Conservation (phyloP, 2,888 invertebrate species). For the Sturmia bella region DNA sequence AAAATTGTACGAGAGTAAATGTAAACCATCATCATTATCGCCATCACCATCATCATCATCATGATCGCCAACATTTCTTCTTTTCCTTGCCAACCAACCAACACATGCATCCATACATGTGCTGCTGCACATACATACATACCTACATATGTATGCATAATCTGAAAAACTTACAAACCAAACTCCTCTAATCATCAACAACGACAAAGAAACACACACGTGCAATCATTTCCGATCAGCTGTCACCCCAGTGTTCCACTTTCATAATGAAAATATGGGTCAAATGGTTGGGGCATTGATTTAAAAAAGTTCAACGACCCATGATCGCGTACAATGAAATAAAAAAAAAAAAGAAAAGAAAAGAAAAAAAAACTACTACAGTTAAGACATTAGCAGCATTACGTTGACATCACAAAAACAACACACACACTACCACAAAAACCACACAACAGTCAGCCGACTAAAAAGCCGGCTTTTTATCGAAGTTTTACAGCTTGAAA, state of each 20-base stretch:
- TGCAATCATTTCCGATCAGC: slow-evolving; percentile 75
- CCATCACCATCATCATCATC: slow-evolving; percentile 33
- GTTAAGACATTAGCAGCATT: slow-evolving; percentile 49
- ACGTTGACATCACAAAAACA: slow-evolving; percentile 62
- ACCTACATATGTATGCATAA: slow-evolving; percentile 41
- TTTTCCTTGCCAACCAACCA: slow-evolving; percentile 31
- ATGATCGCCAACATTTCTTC: slow-evolving; percentile 39
- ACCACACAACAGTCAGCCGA: slow-evolving; percentile 35
- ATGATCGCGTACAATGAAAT: slow-evolving; percentile 59
- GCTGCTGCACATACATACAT: not conserved
- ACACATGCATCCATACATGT: slow-evolving; percentile 16
- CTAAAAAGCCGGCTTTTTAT: slow-evolving; percentile 65
- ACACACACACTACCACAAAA: slow-evolving; percentile 47
- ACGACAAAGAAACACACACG: slow-evolving; percentile 57
- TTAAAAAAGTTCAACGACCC: slow-evolving; percentile 75
- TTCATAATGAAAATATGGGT: slow-evolving; percentile 78
- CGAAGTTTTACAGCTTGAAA: slow-evolving; percentile 58
- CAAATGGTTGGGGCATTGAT: slow-evolving; percentile 77
- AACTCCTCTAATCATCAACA: slow-evolving; percentile 64
- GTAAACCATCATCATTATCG: slow-evolving; percentile 51
- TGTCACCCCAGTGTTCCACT: slow-evolving; percentile 80
- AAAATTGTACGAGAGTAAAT: not conserved
- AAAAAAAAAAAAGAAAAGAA: slow-evolving; percentile 16
- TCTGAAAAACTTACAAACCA: slow-evolving; percentile 59
- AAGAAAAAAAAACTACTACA: slow-evolving; percentile 52